Base-by-base conservation (phyloP, 2,113 vertebrate species). In the Cyprinodon tularosa region DNA sequence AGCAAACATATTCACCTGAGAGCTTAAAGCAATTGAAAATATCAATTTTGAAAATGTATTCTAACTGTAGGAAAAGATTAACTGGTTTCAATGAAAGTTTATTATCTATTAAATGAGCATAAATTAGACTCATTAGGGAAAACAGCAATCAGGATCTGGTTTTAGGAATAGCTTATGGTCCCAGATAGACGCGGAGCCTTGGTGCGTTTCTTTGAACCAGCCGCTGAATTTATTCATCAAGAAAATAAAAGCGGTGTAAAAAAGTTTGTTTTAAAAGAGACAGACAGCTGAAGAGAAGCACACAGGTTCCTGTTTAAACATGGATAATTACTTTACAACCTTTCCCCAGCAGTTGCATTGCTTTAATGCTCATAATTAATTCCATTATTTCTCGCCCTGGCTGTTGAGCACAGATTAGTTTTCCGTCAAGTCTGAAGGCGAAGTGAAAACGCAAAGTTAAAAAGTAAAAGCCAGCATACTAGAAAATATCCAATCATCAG, bases 301-400 rank as follows among this genome's bases (percentile, higher is more conserved):
- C 73, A 65, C 71, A 71, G 12, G 74, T 68, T 84, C 88, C 88
- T 90, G 88, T 85, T 83, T 72, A 86, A 86, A 62, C 72, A 50
- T 86, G 74, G 81, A 90, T 92, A 95, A 90, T 92, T 92, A 91
- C 88, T 93, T 93, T 92, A 93, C 91, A 87, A 86, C 87, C 91
- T 91, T 91, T 88, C 75, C 72, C 71, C 87, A 72, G 76, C 79
- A 85, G 84, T 92, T 77, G 89, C 87, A 48, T 81, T 82, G 87
- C 80, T 74, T 90, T 91, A 94, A 93, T 88, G 81, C 77, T 84
- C 71, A 77, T 88, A 93, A 94, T 92, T 92, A 93, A 95, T 93
- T 92, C 91, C 84, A 93, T 93, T 93, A 93, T 92, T 92, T 86
- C 87, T 87, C 81, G 84, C 74, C 81, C 84, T 88, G 79, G 78